These are phyloP conservation scores for Andrena camellia DNA, from an alignment of 2,888 invertebrate species.

Conservation along the genomic window DNA sequence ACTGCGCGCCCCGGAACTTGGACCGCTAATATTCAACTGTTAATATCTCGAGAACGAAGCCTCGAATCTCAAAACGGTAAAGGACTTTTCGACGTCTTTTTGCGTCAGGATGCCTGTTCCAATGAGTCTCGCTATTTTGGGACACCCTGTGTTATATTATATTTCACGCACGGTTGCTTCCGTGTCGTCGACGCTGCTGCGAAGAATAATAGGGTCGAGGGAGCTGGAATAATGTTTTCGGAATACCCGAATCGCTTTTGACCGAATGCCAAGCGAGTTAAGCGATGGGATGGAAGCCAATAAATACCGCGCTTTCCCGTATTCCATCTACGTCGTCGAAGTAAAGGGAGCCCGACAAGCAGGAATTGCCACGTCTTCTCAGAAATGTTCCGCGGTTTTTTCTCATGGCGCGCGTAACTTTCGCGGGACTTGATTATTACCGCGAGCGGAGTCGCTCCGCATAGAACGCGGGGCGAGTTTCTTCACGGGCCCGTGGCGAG, in stretches of 20 bases:
- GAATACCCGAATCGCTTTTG: slow-evolving; percentile 51
- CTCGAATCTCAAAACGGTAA: too few relatives aligned
- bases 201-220: slow-evolving; percentile 32
- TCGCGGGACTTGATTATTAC: slow-evolving; percentile 11
- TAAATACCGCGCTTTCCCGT: slow-evolving; percentile 39
- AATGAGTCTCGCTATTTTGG: too few relatives aligned
- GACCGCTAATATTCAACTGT: too few relatives aligned
- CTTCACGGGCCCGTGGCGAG: background rate
- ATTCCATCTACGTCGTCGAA: slow-evolving; percentile 7
- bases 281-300: slow-evolving; percentile 59
- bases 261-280: slow-evolving; percentile 59
- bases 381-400: slow-evolving; percentile 1
- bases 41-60: too few relatives aligned
- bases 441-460: background rate
- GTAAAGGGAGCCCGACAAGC: slow-evolving; percentile 3
- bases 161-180: background rate
- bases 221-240: slow-evolving; percentile 49
- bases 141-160: too few relatives aligned
- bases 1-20: too few relatives aligned
- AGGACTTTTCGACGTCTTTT: too few relatives aligned
- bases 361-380: slow-evolving; percentile 1
- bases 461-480: slow-evolving; percentile 4
- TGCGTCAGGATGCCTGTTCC: too few relatives aligned
- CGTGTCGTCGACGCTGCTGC: background rate
- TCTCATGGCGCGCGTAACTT: background rate